Evolutionary conservation across 2,888 invertebrate genomes (phyloP).

Genomic region (Atethmia centrago): DNA sequence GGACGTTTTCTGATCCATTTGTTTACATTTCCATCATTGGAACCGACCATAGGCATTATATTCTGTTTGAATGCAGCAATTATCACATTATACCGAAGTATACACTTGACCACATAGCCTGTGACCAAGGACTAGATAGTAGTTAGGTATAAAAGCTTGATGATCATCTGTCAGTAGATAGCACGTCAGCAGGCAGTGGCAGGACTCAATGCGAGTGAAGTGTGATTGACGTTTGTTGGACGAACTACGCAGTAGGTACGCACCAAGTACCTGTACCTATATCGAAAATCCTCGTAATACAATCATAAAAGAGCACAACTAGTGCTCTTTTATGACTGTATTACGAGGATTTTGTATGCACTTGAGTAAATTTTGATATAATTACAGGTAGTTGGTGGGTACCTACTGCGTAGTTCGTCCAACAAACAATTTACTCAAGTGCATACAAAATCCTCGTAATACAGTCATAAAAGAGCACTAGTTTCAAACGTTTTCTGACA

Average conservation of each 20-base stretch:
- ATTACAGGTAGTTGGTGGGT: not conserved
- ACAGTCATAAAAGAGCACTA: slow-evolving; percentile 3
- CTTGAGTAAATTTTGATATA: not conserved
- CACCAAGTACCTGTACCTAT: not conserved
- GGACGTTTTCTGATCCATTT: not conserved
- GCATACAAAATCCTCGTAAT: not conserved
- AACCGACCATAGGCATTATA: not conserved
- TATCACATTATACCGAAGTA: not conserved
- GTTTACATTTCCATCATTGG: not conserved
- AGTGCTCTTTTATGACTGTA: slow-evolving; percentile 2
- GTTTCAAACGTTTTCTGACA: slow-evolving; percentile 11
- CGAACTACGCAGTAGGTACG: slow-evolving; percentile 1
- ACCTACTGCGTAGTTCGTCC: too few species aligned
- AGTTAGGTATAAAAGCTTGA: slow-evolving; percentile 10
- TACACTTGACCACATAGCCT: not conserved
- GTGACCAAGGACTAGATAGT: not conserved
- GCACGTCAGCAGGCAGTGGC: slow-evolving; percentile 26
- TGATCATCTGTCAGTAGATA: slow-evolving; percentile 31
- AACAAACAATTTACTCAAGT: not conserved
- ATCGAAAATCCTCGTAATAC: too few species aligned
- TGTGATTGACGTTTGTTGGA: slow-evolving; percentile 47
- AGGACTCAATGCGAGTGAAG: slow-evolving; percentile 34
- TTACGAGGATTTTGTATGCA: not conserved
- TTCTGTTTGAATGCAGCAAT: not conserved
- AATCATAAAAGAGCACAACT: too few species aligned